Base-by-base conservation (phyloP, 2,113 vertebrate species). In the Blennius ocellaris region DNA sequence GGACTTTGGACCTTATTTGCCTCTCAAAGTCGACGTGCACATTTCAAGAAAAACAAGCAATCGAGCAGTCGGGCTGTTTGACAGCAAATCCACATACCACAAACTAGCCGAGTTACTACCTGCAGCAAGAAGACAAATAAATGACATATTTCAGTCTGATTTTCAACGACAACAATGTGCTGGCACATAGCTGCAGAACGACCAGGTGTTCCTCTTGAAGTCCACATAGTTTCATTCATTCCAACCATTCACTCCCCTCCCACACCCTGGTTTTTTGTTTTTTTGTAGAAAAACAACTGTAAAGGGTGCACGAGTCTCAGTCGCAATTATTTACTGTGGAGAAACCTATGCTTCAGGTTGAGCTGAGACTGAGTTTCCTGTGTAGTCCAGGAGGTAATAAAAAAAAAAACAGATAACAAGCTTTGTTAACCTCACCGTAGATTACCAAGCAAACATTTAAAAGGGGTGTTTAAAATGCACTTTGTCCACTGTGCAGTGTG, bases 51-150 rank as follows among this genome's bases (percentile, higher is more conserved):
- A 30, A 21, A 6, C 2, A 4, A 44, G 21, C 48, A 21, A 15
- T 7, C 40, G 38, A 6, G 2, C 21, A 6, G 14, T 56, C 11
- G 60, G n/a, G 16, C 56, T 50, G 41, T 30, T 45, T 5, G 15
- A 30, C 8, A n/a, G 1, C 15, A 60, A 3, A 51, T 36, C 7
- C 6, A 45, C 53, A 64, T 60, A 39, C 43, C 54, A 50, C 6
- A 63, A 78, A 81, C 82, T 43, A 49, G 84, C 78, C 50, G 15
- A 47, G 56, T 38, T 44, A 71, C 53, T 21, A 51, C 14, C 45
- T 53, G 39, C 7, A 7, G 12, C 11, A 6, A n/a, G 9, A 48
- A 11, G 11, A n/a, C 6, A 0, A 5, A 36, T 15, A 64, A 53
- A 47, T 64, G 9, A 43, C 11, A 71, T 45, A 54, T 11, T 43